Percentiles rank a stretch among this genome's conserved stretches.
These are phyloP conservation scores for Chascanopsetta lugubris DNA, from an alignment of 2,113 vertebrate species.

Conservation along the genomic window DNA sequence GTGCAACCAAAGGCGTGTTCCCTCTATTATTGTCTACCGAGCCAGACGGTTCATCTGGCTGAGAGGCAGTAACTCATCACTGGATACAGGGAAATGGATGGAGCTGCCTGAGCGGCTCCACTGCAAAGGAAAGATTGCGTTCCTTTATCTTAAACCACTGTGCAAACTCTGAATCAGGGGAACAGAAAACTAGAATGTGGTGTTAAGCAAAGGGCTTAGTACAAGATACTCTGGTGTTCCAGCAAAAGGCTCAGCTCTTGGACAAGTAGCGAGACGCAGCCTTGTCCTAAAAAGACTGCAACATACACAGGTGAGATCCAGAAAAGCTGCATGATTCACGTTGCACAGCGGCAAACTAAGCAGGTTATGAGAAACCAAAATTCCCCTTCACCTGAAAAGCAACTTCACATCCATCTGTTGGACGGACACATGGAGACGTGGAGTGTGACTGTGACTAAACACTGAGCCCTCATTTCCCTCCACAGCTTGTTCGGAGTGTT, in stretches of 20 bases:
- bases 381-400: slow-evolving; percentile 22
- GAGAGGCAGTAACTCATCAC: background rate
- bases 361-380: slow-evolving; percentile 21
- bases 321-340: slow-evolving; percentile 14
- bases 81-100: slow-evolving; percentile 2
- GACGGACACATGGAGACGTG: slow-evolving; percentile 4
- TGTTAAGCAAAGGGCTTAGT: background rate
- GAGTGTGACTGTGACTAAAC: slow-evolving; percentile 47
- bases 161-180: background rate
- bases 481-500: slow-evolving; percentile 38
- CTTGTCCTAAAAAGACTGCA: too few relatives aligned
- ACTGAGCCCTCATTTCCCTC: slow-evolving; percentile 29
- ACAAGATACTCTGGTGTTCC: background rate
- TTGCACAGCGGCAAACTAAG: slow-evolving; percentile 12
- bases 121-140: background rate
- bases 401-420: slow-evolving; percentile 31
- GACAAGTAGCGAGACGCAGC: too few relatives aligned
- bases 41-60: background rate
- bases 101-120: background rate
- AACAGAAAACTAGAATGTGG: background rate
- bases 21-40: background rate
- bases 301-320: slow-evolving; percentile 21
- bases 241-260: too few relatives aligned
- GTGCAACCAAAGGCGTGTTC: background rate
- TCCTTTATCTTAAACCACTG: background rate